Conservation (phyloP, 1,140 invertebrate genomes). For the Ips nitidus region DNA sequence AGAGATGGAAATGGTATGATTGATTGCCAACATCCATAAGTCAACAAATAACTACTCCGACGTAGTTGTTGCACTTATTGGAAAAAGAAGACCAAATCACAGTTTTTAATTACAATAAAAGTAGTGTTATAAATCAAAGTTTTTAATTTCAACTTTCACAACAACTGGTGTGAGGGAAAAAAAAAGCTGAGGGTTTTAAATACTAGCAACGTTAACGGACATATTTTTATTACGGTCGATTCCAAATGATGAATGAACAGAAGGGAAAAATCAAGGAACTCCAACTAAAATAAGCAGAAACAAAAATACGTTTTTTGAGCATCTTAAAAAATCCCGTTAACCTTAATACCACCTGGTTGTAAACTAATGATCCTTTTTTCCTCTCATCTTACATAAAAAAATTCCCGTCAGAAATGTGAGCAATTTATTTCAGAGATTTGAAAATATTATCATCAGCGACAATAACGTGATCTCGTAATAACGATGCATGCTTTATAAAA, state of each 20-base stretch:
- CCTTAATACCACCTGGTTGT: background rate
- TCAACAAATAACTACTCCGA: slow-evolving; percentile 8
- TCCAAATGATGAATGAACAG: too few relatives aligned
- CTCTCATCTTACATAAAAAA: background rate
- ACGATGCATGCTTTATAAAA: background rate
- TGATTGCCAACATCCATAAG: slow-evolving; percentile 15
- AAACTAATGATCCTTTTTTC: background rate
- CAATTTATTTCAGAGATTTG: background rate
- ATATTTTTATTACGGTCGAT: too few relatives aligned
- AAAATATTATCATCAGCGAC: background rate
- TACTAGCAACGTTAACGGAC: too few relatives aligned
- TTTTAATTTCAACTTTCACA: too few relatives aligned
- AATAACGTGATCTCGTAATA: background rate
- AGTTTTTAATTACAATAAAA: too few relatives aligned
- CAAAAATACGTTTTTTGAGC: too few relatives aligned
- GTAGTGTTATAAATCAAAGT: too few relatives aligned
- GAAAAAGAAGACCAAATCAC: too few relatives aligned
- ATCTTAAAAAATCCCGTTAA: background rate
- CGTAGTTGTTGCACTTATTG: background rate
- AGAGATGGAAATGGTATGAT: slow-evolving; percentile 5
- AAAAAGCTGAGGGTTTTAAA: too few relatives aligned
- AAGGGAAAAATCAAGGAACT: too few relatives aligned
- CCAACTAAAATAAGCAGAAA: too few relatives aligned
- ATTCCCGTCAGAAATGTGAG: background rate
- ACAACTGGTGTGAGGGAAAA: too few relatives aligned